These are phyloP conservation scores for Engystomops pustulosus DNA, from an alignment of 2,113 vertebrate genomes.

Conservation along the genomic window DNA sequence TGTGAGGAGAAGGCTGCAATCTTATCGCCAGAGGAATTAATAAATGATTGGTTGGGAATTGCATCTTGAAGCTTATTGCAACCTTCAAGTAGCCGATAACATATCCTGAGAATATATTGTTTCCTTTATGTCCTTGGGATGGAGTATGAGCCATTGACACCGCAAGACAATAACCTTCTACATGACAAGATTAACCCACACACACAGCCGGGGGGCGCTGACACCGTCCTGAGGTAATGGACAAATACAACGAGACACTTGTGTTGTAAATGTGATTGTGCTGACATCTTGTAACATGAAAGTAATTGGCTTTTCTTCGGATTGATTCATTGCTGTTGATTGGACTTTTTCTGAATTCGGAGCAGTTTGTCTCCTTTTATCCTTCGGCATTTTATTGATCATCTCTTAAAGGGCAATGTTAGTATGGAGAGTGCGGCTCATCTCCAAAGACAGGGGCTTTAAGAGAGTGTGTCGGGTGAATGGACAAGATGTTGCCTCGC, in stretches of 20 bases:
- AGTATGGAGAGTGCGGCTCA: neutral
- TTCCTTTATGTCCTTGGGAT: too few species aligned
- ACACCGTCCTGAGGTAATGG: neutral
- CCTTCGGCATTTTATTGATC: constrained; percentile 22
- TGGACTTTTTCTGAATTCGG: constrained; percentile 7
- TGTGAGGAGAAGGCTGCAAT: too few species aligned
- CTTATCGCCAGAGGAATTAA: too few species aligned
- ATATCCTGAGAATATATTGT: too few species aligned
- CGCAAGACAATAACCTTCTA: neutral
- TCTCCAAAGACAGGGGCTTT: neutral
- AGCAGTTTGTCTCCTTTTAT: neutral
- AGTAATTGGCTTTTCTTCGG: constrained; percentile 21
- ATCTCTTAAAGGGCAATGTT: neutral
- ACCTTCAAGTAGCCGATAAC: too few species aligned
- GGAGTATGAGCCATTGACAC: too few species aligned
- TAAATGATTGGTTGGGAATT: too few species aligned
- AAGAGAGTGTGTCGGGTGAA: neutral
- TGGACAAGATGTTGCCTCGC: too few species aligned
- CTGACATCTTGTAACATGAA: constrained; percentile 18
- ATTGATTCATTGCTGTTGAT: constrained; percentile 34
- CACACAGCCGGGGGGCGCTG: neutral
- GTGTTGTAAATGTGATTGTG: neutral
- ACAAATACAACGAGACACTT: constrained; percentile 16
- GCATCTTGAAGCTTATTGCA: too few species aligned
- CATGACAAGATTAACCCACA: neutral